Conservation (phyloP, 92 coral and sea anemone species). For the Diadumene lineata region DNA sequence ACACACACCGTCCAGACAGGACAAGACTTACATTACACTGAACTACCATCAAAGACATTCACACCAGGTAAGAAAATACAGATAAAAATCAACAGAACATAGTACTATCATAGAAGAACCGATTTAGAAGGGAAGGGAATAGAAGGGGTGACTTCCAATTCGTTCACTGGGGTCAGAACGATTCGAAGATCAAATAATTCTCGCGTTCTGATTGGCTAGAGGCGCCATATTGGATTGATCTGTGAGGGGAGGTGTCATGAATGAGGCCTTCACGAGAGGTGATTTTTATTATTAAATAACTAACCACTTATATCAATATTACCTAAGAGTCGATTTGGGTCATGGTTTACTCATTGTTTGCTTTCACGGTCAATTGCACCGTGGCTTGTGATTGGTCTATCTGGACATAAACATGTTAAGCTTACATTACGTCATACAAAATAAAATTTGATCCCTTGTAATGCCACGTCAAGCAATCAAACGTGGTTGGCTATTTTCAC, state of each 20-base stretch:
- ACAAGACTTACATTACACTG: slow-evolving; percentile 2
- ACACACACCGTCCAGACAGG: slow-evolving; percentile 23
- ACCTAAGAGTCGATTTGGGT: slow-evolving; percentile 94
- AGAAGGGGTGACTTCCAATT: slow-evolving; percentile 15
- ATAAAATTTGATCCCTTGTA: slow-evolving; percentile 92
- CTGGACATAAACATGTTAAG: slow-evolving; percentile 80
- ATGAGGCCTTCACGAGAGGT: slow-evolving; percentile 65
- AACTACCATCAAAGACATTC: background rate
- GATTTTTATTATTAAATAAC: slow-evolving; percentile 97
- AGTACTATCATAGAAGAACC: background rate
- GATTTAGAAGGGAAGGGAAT: background rate
- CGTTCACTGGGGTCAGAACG: slow-evolving; percentile 17
- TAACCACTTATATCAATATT: slow-evolving; percentile 96
- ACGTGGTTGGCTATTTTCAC: slow-evolving; percentile 79
- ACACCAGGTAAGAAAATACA: slow-evolving; percentile 10
- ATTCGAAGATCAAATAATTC: background rate
- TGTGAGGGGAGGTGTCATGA: slow-evolving; percentile 48
- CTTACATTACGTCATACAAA: slow-evolving; percentile 95
- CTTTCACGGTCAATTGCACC: slow-evolving; percentile 75
- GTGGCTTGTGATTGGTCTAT: slow-evolving; percentile 71
- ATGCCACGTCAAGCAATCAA: slow-evolving; percentile 96
- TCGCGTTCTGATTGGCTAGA: slow-evolving; percentile 60
- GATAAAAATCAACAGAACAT: background rate
- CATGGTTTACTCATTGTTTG: slow-evolving; percentile 96
- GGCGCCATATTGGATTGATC: slow-evolving; percentile 48